Evolutionary conservation across 2,113 vertebrate species (phyloP).

Genomic region (Podarcis raffonei): DNA sequence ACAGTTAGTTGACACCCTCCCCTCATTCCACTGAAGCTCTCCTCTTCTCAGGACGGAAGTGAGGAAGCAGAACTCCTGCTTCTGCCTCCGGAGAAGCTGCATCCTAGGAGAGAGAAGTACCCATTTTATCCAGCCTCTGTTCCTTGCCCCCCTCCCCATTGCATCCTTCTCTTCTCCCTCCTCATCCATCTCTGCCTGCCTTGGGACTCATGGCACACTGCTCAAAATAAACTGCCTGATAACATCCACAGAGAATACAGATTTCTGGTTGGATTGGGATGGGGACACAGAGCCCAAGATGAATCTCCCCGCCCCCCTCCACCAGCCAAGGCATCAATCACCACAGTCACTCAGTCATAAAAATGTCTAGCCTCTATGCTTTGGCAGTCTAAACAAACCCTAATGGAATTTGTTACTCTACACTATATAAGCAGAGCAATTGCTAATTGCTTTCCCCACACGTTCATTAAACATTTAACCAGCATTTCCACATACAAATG

Average conservation of each 20-base stretch:
- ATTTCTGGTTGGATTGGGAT: neutral
- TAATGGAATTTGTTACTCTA: conserved; percentile 48
- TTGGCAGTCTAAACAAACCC: conserved; percentile 14
- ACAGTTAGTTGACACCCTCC: too few species aligned
- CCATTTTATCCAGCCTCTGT: too few species aligned
- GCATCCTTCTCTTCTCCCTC: too few species aligned
- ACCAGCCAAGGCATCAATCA: neutral
- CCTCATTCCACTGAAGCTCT: too few species aligned
- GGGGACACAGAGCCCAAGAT: neutral
- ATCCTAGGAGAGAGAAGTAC: too few species aligned
- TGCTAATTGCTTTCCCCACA: conserved; percentile 70
- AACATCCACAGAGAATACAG: neutral
- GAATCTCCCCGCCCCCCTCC: neutral
- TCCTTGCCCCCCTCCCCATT: too few species aligned
- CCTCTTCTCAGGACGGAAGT: too few species aligned
- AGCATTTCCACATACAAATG: conserved; percentile 64
- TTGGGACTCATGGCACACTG: neutral
- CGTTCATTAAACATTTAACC: conserved; percentile 71
- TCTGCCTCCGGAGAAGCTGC: too few species aligned
- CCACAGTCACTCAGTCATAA: conserved; percentile 10
- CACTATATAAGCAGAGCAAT: conserved; percentile 57
- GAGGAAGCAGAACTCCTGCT: too few species aligned
- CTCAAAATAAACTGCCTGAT: neutral
- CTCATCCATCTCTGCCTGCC: too few species aligned
- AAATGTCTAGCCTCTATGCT: conserved; percentile 36